A percentile compares a stretch with the other conserved stretches of the same genome.
Conservation (phyloP, 1,140 invertebrate species). For the Apis laboriosa region DNA sequence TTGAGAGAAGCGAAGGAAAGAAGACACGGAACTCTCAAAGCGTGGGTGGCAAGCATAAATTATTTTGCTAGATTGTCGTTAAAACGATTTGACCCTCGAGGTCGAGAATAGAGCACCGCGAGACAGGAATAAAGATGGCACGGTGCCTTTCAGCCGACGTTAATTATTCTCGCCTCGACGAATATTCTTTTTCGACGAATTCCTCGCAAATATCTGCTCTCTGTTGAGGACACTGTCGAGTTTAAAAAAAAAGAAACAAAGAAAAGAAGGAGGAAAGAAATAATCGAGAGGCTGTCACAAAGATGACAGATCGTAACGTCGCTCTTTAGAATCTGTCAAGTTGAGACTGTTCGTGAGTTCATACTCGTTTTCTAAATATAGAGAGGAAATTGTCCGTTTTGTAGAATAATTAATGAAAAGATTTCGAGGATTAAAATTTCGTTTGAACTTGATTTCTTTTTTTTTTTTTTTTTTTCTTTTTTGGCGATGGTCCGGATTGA, state of each 20-base stretch:
- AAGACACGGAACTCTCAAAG: slow-evolving; percentile 31
- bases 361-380: neutral
- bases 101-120: slow-evolving; percentile 60
- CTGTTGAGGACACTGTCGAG: neutral
- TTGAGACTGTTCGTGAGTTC: neutral
- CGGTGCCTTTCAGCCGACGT: slow-evolving; percentile 26
- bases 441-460: neutral
- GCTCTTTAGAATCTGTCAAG: neutral
- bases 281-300: slow-evolving; percentile 12
- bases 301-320: slow-evolving; percentile 11
- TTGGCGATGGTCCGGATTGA: neutral
- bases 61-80: slow-evolving; percentile 58
- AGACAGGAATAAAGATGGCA: slow-evolving; percentile 60
- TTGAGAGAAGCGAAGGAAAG: slow-evolving; percentile 21
- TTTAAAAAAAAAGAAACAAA: too few relatives aligned
- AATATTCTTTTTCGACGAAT: slow-evolving; percentile 52
- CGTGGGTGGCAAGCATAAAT: slow-evolving; percentile 61
- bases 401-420: neutral
- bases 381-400: neutral
- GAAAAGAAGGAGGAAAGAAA: too few relatives aligned
- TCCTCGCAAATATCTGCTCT: slow-evolving; percentile 22
- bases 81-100: slow-evolving; percentile 70
- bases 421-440: neutral
- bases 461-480: neutral
- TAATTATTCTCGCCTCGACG: slow-evolving; percentile 60